Conservation (phyloP, 2,113 vertebrate species). For the Corythoichthys haematopterus region DNA sequence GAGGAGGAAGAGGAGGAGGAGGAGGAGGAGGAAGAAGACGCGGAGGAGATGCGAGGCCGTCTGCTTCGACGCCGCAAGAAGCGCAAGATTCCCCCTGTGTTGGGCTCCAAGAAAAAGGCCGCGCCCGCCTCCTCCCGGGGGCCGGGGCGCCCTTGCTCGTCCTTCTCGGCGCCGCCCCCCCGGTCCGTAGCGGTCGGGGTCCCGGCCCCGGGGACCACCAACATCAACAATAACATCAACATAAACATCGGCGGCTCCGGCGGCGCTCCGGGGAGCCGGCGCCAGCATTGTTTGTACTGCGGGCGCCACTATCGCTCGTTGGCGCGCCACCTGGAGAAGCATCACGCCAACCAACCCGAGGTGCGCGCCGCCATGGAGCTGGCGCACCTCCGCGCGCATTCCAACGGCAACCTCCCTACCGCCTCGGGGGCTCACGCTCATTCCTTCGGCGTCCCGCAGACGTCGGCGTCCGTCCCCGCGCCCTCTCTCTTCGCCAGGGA, state of each 20-base stretch:
- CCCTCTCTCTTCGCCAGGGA: slow-evolving; percentile 66
- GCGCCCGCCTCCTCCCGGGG: slow-evolving; percentile 36
- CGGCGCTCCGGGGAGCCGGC: slow-evolving; percentile 44
- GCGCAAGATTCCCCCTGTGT: slow-evolving; percentile 47
- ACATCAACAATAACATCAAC: slow-evolving; percentile 77
- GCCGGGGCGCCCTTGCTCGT: slow-evolving; percentile 62
- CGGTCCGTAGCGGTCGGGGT: slow-evolving; percentile 36
- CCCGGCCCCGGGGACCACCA: slow-evolving; percentile 65
- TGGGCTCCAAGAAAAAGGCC: slow-evolving; percentile 60
- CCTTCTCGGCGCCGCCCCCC: slow-evolving; percentile 51
- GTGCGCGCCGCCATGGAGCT: slow-evolving; percentile 72
- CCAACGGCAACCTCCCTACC: slow-evolving; percentile 48
- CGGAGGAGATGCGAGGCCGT: slow-evolving; percentile 69
- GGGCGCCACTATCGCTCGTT: slow-evolving; percentile 72
- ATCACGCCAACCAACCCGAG: slow-evolving; percentile 71
- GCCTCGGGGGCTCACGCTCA: slow-evolving; percentile 50
- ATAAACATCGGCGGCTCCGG: slow-evolving; percentile 71
- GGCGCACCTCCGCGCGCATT: slow-evolving; percentile 52
- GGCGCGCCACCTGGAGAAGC: slow-evolving; percentile 73
- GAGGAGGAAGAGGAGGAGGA: slow-evolving; percentile 72
- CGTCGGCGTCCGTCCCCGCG: slow-evolving; percentile 44
- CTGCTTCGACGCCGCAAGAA: slow-evolving; percentile 73
- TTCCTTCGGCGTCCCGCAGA: slow-evolving; percentile 60
- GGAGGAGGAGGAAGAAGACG: slow-evolving; percentile 65
- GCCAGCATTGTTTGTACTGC: slow-evolving; percentile 73